phyloP scores from a whole-genome alignment of 2,113 vertebrate genomes.

The Typhlomys cinereus region DNA sequence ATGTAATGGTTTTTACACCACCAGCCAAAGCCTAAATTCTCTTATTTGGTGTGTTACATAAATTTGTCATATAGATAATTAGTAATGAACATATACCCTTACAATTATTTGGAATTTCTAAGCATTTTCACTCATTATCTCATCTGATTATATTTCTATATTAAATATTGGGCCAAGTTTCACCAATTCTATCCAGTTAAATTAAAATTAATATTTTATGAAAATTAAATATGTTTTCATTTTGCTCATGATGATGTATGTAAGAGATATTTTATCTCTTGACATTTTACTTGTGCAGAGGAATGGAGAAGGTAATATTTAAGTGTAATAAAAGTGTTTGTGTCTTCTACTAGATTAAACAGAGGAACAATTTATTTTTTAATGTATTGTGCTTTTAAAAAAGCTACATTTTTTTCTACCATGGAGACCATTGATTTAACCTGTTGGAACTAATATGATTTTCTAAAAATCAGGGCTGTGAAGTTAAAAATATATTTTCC shows the following conservation, averaged over 20 bases:
- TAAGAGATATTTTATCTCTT: slow-evolving; percentile 39
- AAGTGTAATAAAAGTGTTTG: slow-evolving; percentile 49
- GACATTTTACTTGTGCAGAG: slow-evolving; percentile 57
- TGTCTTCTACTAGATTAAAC: slow-evolving; percentile 46
- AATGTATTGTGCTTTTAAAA: background rate
- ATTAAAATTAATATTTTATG: slow-evolving; percentile 60
- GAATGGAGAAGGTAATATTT: slow-evolving; percentile 52
- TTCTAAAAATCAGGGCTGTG: slow-evolving; percentile 24
- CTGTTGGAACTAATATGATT: slow-evolving; percentile 12
- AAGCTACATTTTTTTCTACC: slow-evolving; percentile 41
- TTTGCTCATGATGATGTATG: background rate
- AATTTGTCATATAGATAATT: slow-evolving; percentile 45
- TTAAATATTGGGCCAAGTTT: slow-evolving; percentile 49
- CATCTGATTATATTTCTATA: slow-evolving; percentile 19
- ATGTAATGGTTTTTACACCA: background rate
- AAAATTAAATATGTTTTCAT: slow-evolving; percentile 53
- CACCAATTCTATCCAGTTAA: background rate
- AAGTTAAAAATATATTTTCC: slow-evolving; percentile 54
- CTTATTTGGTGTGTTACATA: slow-evolving; percentile 36
- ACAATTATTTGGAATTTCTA: slow-evolving; percentile 33
- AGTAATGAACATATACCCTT: slow-evolving; percentile 29
- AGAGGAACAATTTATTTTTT: slow-evolving; percentile 16
- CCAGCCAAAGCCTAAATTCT: slow-evolving; percentile 33
- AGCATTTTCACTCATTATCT: slow-evolving; percentile 31
- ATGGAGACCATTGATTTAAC: slow-evolving; percentile 32